phyloP scores from a whole-genome alignment of 2,113 vertebrate species.

The Phalacrocorax carbo region DNA sequence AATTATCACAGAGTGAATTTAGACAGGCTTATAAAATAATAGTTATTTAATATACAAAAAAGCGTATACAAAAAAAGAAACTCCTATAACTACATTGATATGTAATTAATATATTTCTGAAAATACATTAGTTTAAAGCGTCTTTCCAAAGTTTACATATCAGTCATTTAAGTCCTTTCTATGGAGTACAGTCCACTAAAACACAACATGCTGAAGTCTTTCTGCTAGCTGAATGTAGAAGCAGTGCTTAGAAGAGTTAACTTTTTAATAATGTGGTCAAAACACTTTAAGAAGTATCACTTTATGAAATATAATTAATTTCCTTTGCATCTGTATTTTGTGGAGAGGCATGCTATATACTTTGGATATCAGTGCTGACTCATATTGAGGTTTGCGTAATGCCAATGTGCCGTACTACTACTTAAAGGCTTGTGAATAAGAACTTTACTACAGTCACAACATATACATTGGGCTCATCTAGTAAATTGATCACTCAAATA shows the following conservation, averaged over 20 bases:
- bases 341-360: not conserved
- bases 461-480: not conserved
- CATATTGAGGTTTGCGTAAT: not conserved
- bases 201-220: not conserved
- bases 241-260: not conserved
- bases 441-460: constrained; percentile 22
- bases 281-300: not conserved
- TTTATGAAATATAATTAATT: not conserved
- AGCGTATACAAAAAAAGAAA: not conserved
- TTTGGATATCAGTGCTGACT: not conserved
- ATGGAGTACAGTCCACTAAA: not conserved
- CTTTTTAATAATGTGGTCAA: not conserved
- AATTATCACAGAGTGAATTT: not conserved
- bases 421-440: not conserved
- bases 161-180: not conserved
- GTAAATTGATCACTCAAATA: constrained; percentile 43
- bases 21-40: not conserved
- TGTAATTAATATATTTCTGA: not conserved
- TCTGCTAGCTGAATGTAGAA: not conserved
- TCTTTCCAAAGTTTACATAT: not conserved
- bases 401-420: not conserved
- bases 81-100: not conserved
- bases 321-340: not conserved
- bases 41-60: not conserved
- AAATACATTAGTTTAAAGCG: not conserved